Percentiles rank a stretch among this genome's conserved stretches.
Evolutionary conservation across 2,797 vertebrate genomes (phyloP).

Genomic region (Hyperoplus immaculatus): DNA sequence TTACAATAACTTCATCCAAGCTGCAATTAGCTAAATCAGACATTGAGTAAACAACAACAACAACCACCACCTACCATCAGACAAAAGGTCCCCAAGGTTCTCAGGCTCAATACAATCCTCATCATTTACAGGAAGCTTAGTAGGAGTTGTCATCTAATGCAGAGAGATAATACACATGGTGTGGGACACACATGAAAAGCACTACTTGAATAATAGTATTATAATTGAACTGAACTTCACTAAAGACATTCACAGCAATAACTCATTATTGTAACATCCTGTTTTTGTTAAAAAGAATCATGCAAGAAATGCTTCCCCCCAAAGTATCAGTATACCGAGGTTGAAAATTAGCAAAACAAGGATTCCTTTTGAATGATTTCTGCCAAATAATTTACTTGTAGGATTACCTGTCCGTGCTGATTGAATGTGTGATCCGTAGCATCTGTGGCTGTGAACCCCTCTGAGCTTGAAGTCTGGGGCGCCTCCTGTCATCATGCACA

Average conservation of each 20-base stretch:
- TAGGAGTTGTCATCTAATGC: conserved; percentile 56
- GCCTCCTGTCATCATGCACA: conserved; percentile 34
- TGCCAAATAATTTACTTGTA: conserved; percentile 1
- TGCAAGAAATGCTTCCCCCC: neutral
- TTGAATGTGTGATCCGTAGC: conserved; percentile 38
- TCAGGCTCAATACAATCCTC: conserved; percentile 31
- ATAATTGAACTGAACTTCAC: neutral
- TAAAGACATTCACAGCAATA: neutral
- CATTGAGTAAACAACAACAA: conserved; percentile 9
- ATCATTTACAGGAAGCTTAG: conserved; percentile 28
- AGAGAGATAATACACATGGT: conserved; percentile 14
- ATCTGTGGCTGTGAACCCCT: conserved; percentile 44
- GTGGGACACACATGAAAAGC: conserved; percentile 19
- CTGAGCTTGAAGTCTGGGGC: conserved; percentile 15
- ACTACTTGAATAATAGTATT: neutral
- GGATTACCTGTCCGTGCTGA: conserved; percentile 50
- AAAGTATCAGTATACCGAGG: neutral
- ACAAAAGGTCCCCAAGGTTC: conserved; percentile 14
- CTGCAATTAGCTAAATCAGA: conserved; percentile 4
- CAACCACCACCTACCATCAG: conserved; percentile 40
- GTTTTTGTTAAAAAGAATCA: conserved; percentile 9
- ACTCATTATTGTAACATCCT: neutral
- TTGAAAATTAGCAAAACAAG: neutral
- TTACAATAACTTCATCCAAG: conserved; percentile 15
- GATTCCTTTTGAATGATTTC: neutral